Evolutionary conservation across 2,888 invertebrate genomes (phyloP).

Genomic region (Sericinus montela): DNA sequence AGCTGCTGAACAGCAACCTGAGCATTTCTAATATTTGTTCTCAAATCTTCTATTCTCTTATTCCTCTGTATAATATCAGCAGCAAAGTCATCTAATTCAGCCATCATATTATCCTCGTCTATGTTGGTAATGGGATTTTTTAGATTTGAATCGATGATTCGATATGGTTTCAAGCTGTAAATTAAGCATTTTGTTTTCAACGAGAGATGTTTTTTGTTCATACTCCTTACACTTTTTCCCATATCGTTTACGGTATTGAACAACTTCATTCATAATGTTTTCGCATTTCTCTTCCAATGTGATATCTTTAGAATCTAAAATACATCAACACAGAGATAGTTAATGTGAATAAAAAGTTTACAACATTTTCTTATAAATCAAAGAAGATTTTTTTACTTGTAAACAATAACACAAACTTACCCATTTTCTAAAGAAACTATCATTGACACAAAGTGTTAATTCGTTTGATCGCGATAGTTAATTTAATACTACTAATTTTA

Average conservation of each 20-base stretch:
- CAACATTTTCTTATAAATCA: too few relatives aligned
- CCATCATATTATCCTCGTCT: conserved; percentile 32
- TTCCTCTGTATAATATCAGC: conserved; percentile 40
- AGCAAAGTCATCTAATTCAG: conserved; percentile 48
- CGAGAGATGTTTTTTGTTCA: conserved; percentile 45
- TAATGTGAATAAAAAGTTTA: too few relatives aligned
- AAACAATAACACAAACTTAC: too few relatives aligned
- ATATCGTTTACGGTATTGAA: conserved; percentile 65
- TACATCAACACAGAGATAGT: too few relatives aligned
- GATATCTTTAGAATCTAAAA: conserved; percentile 40
- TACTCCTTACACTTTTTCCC: conserved; percentile 60
- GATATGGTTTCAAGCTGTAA: conserved; percentile 49
- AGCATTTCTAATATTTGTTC: conserved; percentile 41
- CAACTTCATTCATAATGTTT: conserved; percentile 62
- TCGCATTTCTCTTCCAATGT: conserved; percentile 56
- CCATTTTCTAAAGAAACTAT: too few relatives aligned
- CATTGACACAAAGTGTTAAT: too few relatives aligned
- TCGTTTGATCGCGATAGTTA: too few relatives aligned
- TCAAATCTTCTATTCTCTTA: conserved; percentile 37
- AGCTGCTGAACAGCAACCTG: conserved; percentile 49
- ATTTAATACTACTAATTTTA: too few relatives aligned
- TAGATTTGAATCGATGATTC: conserved; percentile 49
- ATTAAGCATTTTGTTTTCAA: conserved; percentile 58
- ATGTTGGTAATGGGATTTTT: conserved; percentile 35
- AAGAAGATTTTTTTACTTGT: too few relatives aligned